Evolutionary conservation across 2,113 vertebrate species (phyloP), one percentile per base, ranked within the genome.

Genomic region (Leiothrix lutea): DNA sequence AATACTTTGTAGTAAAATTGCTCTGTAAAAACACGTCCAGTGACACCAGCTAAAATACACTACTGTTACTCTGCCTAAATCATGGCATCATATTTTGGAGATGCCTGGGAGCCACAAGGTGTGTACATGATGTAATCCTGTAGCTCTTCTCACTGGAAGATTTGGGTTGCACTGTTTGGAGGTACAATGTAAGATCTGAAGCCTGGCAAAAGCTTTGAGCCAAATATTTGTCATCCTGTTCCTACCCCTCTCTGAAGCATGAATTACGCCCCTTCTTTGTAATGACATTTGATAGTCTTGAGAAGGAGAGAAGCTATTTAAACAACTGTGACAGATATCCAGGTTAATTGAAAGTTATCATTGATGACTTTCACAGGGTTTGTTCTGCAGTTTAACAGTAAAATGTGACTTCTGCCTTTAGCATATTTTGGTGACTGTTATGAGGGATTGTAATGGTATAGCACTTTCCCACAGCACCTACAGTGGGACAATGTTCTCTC

Each of bases 111-210:
- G 51, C 2, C 28, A 26, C 26, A 19, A 29, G 5, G 2, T 42
- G 58, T 85, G 17, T 29, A 17, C 0, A 0, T 21, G 6, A 5
- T 47, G 11, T 22, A 69, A 69, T 4, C 2, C 21, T 66, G 14
- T 44, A 56, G 9, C 28, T 77, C 33, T 62, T 84, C 14, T 67
- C 14, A 20, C 24, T 75, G 35, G 69, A 57, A 64, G 28, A 42
- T 57, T 23, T 35, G 12, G 6, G 5, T 71, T 79, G 8, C 5
- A 22, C n/a, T n/a, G 3, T 22, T 36, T 40, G 48, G n/a, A 84
- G 6, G 11, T 50, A 23, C 19, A 74, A 17, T 18, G 26, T 44
- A 48, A 89, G 85, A 69, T 40, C 12, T 25, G 31, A 80, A 81
- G 29, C 33, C 8, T 2, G 4, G 22, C 0, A 8, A 65, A 84